Evolutionary conservation across 2,888 invertebrate genomes (phyloP).

Genomic region (Ganaspis brasiliensis): DNA sequence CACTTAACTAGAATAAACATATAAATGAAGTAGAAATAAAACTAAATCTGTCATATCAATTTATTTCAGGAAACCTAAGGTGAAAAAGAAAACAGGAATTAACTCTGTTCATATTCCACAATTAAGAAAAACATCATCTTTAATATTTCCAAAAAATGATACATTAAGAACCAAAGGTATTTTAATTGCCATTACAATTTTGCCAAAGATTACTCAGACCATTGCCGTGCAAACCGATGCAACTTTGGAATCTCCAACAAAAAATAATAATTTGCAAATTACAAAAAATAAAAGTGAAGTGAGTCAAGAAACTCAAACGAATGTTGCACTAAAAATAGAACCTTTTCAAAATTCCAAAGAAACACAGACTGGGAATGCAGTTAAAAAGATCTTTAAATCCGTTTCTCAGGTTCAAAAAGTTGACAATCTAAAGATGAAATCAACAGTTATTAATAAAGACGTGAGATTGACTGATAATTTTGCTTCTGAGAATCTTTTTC

Average conservation of each 20-base stretch:
- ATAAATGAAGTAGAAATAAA: neutral
- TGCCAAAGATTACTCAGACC: slow-evolving; percentile 67
- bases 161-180: slow-evolving; percentile 53
- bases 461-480: slow-evolving; percentile 65
- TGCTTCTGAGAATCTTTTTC: slow-evolving; percentile 70
- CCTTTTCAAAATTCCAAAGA: slow-evolving; percentile 37
- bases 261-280: slow-evolving; percentile 22
- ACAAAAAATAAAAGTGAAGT: slow-evolving; percentile 60
- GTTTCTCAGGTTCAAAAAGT: slow-evolving; percentile 50
- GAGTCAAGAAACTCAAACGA: slow-evolving; percentile 77
- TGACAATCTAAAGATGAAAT: slow-evolving; percentile 51
- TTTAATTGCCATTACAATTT: slow-evolving; percentile 3
- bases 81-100: slow-evolving; percentile 13
- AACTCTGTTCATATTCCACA: slow-evolving; percentile 18
- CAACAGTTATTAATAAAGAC: slow-evolving; percentile 63
- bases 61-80: neutral
- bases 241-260: slow-evolving; percentile 53
- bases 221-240: slow-evolving; percentile 75
- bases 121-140: neutral
- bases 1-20: neutral
- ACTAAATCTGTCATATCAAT: neutral
- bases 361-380: slow-evolving; percentile 19
- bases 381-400: slow-evolving; percentile 39
- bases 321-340: slow-evolving; percentile 65
- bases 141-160: slow-evolving; percentile 17